Evolutionary conservation across 2,113 vertebrate genomes (phyloP).

Genomic region (Lates calcarifer): DNA sequence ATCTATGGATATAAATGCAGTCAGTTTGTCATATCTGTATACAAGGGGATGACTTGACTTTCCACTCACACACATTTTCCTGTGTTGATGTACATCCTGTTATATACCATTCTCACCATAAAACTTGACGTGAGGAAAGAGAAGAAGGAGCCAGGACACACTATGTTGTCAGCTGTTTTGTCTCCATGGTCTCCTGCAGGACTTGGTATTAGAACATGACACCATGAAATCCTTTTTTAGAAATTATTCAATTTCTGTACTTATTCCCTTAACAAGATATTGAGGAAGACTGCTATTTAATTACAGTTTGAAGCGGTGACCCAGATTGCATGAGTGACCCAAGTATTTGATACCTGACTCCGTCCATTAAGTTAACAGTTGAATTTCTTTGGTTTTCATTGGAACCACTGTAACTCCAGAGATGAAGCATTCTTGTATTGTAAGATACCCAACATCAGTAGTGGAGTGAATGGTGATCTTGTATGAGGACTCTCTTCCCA

Average conservation of each 20-base stretch:
- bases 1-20: background rate
- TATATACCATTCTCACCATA: background rate
- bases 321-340: too few relatives aligned
- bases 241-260: background rate
- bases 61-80: too few relatives aligned
- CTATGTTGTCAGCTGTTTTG: background rate
- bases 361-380: background rate
- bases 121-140: background rate
- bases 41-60: background rate
- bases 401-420: background rate
- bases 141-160: background rate
- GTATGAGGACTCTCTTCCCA: background rate
- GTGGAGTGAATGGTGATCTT: background rate
- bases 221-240: background rate
- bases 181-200: background rate
- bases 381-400: background rate
- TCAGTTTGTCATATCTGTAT: background rate
- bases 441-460: too few relatives aligned
- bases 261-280: background rate
- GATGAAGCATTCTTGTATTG: background rate
- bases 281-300: too few relatives aligned
- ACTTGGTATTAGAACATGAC: background rate
- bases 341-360: background rate
- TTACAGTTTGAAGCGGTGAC: too few relatives aligned
- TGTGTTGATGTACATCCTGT: background rate